Conservation (phyloP, 2,797 vertebrate species). For the Gobionotothen gibberifrons region DNA sequence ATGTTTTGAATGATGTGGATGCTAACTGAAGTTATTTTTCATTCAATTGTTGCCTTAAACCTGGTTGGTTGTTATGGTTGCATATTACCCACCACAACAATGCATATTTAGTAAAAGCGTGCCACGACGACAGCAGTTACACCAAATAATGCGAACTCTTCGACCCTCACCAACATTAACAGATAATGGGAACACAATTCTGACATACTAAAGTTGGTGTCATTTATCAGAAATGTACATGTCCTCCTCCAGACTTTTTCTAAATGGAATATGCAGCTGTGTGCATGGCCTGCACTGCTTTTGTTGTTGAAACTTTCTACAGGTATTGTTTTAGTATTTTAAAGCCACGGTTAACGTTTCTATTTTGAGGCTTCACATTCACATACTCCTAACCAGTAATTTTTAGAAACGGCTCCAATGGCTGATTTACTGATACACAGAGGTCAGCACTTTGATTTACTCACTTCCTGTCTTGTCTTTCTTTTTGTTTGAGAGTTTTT, state of each 20-base stretch:
- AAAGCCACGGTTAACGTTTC: conserved; percentile 38
- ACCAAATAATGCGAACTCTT: conserved; percentile 7
- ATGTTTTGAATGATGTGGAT: neutral
- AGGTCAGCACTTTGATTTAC: conserved; percentile 70
- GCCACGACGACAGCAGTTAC: neutral
- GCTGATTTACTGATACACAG: conserved; percentile 71
- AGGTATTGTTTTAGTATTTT: conserved; percentile 33
- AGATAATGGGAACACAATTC: neutral
- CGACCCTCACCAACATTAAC: neutral
- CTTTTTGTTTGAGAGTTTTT: conserved; percentile 39
- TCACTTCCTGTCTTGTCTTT: conserved; percentile 68
- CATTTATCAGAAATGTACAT: conserved; percentile 8
- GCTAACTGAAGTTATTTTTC: conserved; percentile 49
- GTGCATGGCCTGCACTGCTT: neutral
- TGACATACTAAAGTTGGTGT: neutral
- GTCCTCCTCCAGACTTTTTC: neutral
- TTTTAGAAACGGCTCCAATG: conserved; percentile 65
- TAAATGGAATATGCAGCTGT: neutral
- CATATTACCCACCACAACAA: conserved; percentile 24
- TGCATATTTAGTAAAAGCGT: conserved; percentile 38
- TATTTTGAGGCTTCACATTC: conserved; percentile 46
- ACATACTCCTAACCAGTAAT: conserved; percentile 53
- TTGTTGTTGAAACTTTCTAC: conserved; percentile 5
- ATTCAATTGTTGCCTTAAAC: conserved; percentile 16
- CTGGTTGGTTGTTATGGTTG: conserved; percentile 64